A percentile compares a stretch with the other conserved stretches of the same genome.
Conservation (phyloP, 2,113 vertebrate species). For the Pycnonotus jocosus region DNA sequence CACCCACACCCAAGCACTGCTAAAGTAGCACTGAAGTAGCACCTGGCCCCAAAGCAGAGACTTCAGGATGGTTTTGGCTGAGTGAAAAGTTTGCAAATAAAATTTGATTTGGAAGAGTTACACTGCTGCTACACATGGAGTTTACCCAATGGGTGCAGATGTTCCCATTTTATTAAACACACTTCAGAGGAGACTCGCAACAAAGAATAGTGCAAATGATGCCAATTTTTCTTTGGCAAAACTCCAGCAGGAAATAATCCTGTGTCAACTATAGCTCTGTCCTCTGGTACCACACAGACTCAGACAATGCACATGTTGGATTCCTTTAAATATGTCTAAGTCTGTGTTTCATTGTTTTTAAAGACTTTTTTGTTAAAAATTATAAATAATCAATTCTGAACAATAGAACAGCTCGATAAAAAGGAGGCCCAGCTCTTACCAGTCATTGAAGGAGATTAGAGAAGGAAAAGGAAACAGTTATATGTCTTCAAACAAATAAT, state of each 20-base stretch:
- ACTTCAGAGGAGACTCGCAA: constrained; percentile 4
- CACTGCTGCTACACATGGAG: not conserved
- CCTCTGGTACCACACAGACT: not conserved
- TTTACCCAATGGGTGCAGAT: constrained; percentile 33
- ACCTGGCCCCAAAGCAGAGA: not conserved
- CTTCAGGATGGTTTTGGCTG: not conserved
- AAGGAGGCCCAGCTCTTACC: not conserved
- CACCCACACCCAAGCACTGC: not conserved
- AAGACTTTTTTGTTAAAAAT: constrained; percentile 45
- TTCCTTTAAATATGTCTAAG: constrained; percentile 26
- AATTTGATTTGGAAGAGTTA: not conserved
- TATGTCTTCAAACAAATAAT: not conserved
- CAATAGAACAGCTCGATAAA: not conserved
- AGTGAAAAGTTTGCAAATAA: not conserved
- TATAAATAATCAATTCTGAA: constrained; percentile 11
- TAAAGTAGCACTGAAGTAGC: not conserved
- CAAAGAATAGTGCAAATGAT: not conserved
- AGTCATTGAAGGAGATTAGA: not conserved
- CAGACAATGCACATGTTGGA: not conserved
- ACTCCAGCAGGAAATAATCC: constrained; percentile 60
- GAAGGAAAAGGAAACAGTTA: constrained; percentile 1
- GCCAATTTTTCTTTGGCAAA: constrained; percentile 55
- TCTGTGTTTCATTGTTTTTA: constrained; percentile 15
- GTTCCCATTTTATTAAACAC: constrained; percentile 49
- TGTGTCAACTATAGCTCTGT: not conserved